Base-by-base conservation (phyloP, 2,113 vertebrate genomes). In the Nestor notabilis region DNA sequence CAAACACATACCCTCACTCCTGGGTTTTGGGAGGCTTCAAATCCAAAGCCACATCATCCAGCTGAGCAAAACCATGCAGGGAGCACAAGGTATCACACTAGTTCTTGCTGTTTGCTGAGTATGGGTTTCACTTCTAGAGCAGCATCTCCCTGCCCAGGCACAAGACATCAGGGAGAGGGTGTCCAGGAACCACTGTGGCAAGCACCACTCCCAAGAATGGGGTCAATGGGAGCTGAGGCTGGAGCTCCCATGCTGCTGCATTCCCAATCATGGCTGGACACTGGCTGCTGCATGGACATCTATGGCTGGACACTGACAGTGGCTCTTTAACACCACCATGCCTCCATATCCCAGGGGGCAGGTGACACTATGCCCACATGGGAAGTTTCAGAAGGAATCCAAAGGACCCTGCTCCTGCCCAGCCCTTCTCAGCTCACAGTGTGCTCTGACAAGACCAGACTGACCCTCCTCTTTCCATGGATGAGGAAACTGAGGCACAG, bases 21-120 rank as follows among this genome's bases (percentile, higher is more conserved):
- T 21, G 3, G 69, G 5, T 14, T 15, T 63, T 2, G 5, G 72
- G 68, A 74, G 37, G 14, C 35, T 37, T 35, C 6, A 3, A 23
- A 58, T 4, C 31, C 76, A 44, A 17, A 93, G 11, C n/a, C 71
- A 9, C 46, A 0, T 9, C 18, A 60, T 17, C 44, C 72, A 60
- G 66, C 37, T 0, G 4, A 87, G 66, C 46, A 24, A 58, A 53
- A 20, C 49, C 71, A 4, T 49, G 0, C 1, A 2, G 25, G 76
- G 70, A 83, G 41, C 4, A 0, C 0, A 3, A 4, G 23, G 47
- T 2, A 16, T 7, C 2, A 1, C 12, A 1, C 7, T 7, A 2
- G 41, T 5, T 66, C 35, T 24, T 8, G 33, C 24, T 17, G n/a
- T 3, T 31, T 8, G 10, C 68, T 2, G 10, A 47, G 84, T 0